Base-by-base conservation (phyloP, 2,113 vertebrate genomes). In the Gopherus evgoodei region DNA sequence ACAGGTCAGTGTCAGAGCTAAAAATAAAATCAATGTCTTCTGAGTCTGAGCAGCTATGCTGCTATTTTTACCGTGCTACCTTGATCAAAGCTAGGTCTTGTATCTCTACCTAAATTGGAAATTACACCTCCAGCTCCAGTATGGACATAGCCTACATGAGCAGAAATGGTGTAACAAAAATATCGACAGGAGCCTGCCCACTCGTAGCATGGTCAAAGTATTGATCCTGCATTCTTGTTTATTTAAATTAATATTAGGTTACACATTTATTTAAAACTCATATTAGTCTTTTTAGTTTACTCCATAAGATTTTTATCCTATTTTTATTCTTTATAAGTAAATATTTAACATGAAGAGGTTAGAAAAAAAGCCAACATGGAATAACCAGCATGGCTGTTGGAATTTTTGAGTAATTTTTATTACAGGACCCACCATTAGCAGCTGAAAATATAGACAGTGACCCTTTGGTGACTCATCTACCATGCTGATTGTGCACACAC, bases 401-500 rank as follows among this genome's bases (percentile, higher is more conserved):
- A 82, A 78, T n/a, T 27, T 87, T n/a, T 13, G 42, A 11, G 7
- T 50, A 35, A 27, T 21, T 56, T 91, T 56, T 59, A 42, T 78
- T 10, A 5, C 1, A 12, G 24, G 16, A 83, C 27, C 42, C 47
- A 49, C 24, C 52, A 22, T 19, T 42, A 75, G 49, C 53, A 4
- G 10, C 1, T 3, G 47, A 59, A 35, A 31, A 42, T 86, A 49
- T 52, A 49, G 44, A 3, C 62, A 81, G 7, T 78, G 81, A 81
- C 14, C 3, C 52, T 87, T 81, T 81, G 44, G 17, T 82, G 65
- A 49, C 31, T 91, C 76, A 13, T 50, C 57, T 56, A 31, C 87
- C 8, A 1, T 38, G 3, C 5, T 56, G 3, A 7, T 47, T 72
- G 49, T 6, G 53, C 0, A 14, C 4, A 38, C 27, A 22, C 35